Base-by-base conservation (phyloP, 2,797 vertebrate species). In the Mormyrops boulengeri region DNA sequence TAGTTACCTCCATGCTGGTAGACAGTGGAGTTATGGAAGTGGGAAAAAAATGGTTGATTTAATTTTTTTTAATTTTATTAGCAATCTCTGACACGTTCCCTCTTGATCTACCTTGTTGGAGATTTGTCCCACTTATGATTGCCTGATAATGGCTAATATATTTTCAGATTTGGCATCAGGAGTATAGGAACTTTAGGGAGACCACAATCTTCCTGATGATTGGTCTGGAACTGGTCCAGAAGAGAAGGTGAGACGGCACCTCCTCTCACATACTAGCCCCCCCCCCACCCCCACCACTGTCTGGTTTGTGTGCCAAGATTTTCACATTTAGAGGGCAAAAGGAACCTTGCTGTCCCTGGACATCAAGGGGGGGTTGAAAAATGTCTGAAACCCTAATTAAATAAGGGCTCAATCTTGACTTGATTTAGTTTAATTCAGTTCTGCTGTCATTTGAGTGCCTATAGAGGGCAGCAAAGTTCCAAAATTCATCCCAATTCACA, bases 121-220 rank as follows among this genome's bases (percentile, higher is more conserved):
- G 22, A 4, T 50, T 52, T 17, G 4, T 85, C 84, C n/a, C 34
- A 60, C 2, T 55, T 87, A 2, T 55, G 53, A 41, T 55, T 34
- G 52, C n/a, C 52, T 55, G 85, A 60, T 55, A 38, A 34, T 57
- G 34, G 34, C 7, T 90, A 50, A 7, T 62, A 91, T 69, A 0
- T 90, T 73, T 94, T 88, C 93, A 99, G 99, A 97, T 96, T 66
- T 99, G 99, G 98, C 98, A 99, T 94, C 97, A 97, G 93, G 97
- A 98, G 91, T 99, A 99, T 94, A 96, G 95, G 94, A 97, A 96
- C 91, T 99, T 99, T 94, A 96, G 97, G n/a, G 97, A 99, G 92
- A 98, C 97, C 2, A 98, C 97, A 57, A 94, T 97, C 94, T 97
- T 96, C 93, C 97, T 99, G 92, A 96, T 97, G 95, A 97, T 96